Conservation (phyloP, 2,888 invertebrate species). For the Drosophila hamatofila region DNA sequence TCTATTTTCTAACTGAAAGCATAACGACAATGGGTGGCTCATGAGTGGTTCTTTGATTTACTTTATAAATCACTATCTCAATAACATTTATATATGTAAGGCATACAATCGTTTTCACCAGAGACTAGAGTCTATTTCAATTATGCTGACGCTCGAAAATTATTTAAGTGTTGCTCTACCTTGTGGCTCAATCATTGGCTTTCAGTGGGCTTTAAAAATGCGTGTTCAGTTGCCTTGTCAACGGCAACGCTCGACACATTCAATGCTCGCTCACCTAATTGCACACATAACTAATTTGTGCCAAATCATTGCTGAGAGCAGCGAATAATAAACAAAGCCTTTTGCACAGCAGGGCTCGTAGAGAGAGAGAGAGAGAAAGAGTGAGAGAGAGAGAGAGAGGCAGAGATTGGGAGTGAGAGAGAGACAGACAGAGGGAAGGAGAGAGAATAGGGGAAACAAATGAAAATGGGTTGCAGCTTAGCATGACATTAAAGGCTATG, state of each 20-base stretch:
- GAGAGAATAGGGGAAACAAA: slow-evolving; percentile 9
- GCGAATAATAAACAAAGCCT: slow-evolving; percentile 29
- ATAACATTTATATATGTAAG: too few relatives aligned
- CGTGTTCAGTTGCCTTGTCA: slow-evolving; percentile 45
- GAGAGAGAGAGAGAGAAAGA: neutral
- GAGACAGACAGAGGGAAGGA: neutral
- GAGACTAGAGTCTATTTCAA: neutral
- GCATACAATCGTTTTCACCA: too few relatives aligned
- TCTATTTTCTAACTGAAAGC: too few relatives aligned
- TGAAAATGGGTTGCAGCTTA: slow-evolving; percentile 57
- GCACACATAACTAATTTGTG: slow-evolving; percentile 71
- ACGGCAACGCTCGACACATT: slow-evolving; percentile 46
- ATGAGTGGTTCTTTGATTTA: too few relatives aligned
- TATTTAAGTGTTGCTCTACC: neutral
- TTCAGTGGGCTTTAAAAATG: slow-evolving; percentile 42
- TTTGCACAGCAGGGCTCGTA: neutral
- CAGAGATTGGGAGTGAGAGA: too few relatives aligned
- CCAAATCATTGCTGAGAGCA: slow-evolving; percentile 55
- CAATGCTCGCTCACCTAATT: slow-evolving; percentile 55
- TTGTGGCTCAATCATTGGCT: neutral
- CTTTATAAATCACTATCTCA: too few relatives aligned
- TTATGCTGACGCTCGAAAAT: neutral
- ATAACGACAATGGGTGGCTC: too few relatives aligned
- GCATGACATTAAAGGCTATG: slow-evolving; percentile 48
- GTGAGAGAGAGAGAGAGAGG: neutral